Evolutionary conservation across 2,797 vertebrate species (phyloP).

Genomic region (Oreortyx pictus): DNA sequence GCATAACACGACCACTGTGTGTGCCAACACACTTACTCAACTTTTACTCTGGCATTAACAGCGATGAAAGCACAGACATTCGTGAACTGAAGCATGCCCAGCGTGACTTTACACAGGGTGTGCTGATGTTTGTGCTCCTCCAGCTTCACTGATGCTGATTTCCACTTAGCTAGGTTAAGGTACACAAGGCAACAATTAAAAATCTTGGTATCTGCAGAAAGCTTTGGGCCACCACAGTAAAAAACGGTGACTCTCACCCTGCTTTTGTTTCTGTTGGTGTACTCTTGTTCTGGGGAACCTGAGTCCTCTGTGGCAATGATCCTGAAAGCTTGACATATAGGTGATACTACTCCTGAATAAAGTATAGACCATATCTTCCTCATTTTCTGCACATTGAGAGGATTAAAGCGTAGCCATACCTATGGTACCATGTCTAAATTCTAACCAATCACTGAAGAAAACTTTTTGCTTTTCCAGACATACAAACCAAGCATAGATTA

Average conservation of each 20-base stretch:
- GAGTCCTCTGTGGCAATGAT: not conserved
- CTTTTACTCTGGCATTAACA: not conserved
- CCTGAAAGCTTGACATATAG: not conserved
- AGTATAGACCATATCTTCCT: not conserved
- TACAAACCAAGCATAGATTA: conserved; percentile 7
- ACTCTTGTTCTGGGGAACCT: not conserved
- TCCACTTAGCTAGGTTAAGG: accelerated
- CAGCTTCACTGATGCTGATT: not conserved
- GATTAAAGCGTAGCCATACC: not conserved
- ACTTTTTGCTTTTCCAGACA: not conserved
- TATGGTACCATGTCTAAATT: not conserved
- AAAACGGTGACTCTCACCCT: not conserved
- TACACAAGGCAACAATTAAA: not conserved
- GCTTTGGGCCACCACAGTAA: not conserved
- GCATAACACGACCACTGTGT: not conserved
- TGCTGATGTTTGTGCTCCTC: not conserved
- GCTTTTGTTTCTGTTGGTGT: not conserved
- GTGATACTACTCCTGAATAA: not conserved
- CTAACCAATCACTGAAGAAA: not conserved
- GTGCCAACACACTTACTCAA: not conserved
- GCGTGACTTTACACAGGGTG: not conserved
- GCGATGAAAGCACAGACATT: not conserved
- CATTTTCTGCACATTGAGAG: not conserved
- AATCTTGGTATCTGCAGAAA: too few relatives aligned
- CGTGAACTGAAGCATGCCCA: not conserved